Conservation (phyloP, 1,140 invertebrate genomes). For the Telenomus remus region DNA sequence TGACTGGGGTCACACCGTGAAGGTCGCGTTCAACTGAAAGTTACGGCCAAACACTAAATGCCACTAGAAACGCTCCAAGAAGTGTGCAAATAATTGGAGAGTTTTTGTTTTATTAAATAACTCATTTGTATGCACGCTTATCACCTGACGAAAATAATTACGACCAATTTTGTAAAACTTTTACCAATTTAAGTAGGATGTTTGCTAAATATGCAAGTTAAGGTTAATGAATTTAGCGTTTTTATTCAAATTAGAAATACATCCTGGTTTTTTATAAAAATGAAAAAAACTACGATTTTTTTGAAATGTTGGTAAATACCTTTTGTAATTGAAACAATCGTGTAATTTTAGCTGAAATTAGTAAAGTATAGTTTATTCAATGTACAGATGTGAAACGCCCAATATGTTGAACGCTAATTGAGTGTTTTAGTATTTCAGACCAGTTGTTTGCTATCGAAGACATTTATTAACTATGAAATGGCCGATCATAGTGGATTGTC, state of each 20-base stretch:
- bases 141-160: too few relatives aligned
- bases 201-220: too few relatives aligned
- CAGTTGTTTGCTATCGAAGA: constrained; percentile 17
- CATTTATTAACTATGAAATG: constrained; percentile 55
- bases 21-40: constrained; percentile 53
- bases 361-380: not conserved
- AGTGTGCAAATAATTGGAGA: not conserved
- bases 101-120: not conserved
- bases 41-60: constrained; percentile 29
- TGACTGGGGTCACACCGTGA: constrained; percentile 46
- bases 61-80: constrained; percentile 15
- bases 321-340: too few relatives aligned
- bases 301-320: too few relatives aligned
- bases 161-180: too few relatives aligned
- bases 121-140: not conserved
- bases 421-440: constrained; percentile 34
- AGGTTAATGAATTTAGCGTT: too few relatives aligned
- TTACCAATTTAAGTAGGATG: too few relatives aligned
- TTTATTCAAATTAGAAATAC: too few relatives aligned
- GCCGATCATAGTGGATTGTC: constrained; percentile 60
- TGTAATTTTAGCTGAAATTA: too few relatives aligned
- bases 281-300: too few relatives aligned
- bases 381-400: not conserved
- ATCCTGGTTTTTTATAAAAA: too few relatives aligned
- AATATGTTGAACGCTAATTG: constrained; percentile 31